Conservation (phyloP, 2,797 vertebrate genomes). For the Brachyrhaphis roseni region DNA sequence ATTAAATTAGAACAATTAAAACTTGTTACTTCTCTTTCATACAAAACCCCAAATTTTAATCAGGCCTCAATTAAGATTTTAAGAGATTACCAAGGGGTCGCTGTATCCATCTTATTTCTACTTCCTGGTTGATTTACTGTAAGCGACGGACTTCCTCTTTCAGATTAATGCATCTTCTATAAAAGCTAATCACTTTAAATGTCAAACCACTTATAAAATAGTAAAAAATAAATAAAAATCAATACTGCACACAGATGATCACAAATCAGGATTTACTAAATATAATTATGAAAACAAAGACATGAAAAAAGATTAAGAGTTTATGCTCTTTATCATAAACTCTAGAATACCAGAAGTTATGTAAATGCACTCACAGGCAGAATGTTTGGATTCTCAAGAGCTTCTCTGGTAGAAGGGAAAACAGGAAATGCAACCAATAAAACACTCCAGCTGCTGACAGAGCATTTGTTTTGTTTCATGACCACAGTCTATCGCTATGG, state of each 20-base stretch:
- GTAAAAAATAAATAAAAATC: neutral
- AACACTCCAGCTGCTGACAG: conserved; percentile 32
- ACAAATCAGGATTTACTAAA: neutral
- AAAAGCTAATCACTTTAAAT: neutral
- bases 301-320: too few species aligned
- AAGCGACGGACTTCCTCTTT: neutral
- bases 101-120: neutral
- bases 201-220: neutral
- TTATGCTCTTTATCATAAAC: neutral
- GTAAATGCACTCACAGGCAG: neutral
- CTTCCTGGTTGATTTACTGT: neutral
- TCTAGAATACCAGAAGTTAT: neutral
- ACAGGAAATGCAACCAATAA: conserved; percentile 20
- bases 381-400: conserved; percentile 11
- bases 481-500: conserved; percentile 37
- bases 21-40: neutral
- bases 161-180: neutral
- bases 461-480: conserved; percentile 27
- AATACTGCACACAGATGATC: neutral
- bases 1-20: neutral
- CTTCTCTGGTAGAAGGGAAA: conserved; percentile 18
- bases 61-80: neutral
- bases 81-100: neutral
- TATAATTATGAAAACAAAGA: neutral
- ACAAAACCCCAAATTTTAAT: neutral